These are phyloP conservation scores for Sorex araneus DNA, from an alignment of 2,113 vertebrate genomes.

Conservation along the genomic window DNA sequence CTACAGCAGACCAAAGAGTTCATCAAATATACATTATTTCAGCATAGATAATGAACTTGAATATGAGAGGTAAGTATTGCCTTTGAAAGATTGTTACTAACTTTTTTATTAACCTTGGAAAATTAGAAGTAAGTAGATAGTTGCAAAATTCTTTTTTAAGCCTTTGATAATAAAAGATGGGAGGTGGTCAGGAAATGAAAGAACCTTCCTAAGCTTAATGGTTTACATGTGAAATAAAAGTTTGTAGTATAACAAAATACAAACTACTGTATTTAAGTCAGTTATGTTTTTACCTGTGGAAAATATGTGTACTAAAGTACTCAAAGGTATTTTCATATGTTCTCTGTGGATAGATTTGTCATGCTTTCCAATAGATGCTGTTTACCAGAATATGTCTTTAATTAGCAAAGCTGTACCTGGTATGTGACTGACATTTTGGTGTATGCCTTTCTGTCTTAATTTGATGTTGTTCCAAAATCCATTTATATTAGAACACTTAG, in stretches of 20 bases:
- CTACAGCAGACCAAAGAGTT: constrained; percentile 95
- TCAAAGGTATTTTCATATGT: constrained; percentile 46
- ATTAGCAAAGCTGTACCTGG: neutral
- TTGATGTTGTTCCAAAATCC: neutral
- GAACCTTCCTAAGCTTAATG: constrained; percentile 14
- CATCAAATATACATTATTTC: constrained; percentile 95
- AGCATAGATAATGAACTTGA: constrained; percentile 97
- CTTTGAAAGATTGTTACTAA: constrained; percentile 67
- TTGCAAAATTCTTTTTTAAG: neutral
- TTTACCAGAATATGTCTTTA: constrained; percentile 18
- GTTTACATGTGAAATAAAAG: constrained; percentile 13
- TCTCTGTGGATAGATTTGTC: constrained; percentile 4
- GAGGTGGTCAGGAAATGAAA: neutral
- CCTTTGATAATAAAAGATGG: constrained; percentile 1
- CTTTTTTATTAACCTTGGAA: constrained; percentile 19
- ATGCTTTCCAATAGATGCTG: neutral
- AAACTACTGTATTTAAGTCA: constrained; percentile 10
- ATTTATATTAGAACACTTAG: constrained; percentile 56
- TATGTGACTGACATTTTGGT: constrained; percentile 21
- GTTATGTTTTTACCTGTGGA: constrained; percentile 33
- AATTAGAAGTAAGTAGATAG: neutral
- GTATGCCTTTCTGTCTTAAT: constrained; percentile 30
- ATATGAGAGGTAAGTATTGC: constrained; percentile 97
- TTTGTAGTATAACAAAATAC: constrained; percentile 41
- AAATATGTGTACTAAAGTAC: neutral